A percentile compares a stretch with the other conserved stretches of the same genome.
These are phyloP conservation scores for Mesodorylaimus sp. DNA, from an alignment of 2,888 invertebrate species.

Conservation along the genomic window DNA sequence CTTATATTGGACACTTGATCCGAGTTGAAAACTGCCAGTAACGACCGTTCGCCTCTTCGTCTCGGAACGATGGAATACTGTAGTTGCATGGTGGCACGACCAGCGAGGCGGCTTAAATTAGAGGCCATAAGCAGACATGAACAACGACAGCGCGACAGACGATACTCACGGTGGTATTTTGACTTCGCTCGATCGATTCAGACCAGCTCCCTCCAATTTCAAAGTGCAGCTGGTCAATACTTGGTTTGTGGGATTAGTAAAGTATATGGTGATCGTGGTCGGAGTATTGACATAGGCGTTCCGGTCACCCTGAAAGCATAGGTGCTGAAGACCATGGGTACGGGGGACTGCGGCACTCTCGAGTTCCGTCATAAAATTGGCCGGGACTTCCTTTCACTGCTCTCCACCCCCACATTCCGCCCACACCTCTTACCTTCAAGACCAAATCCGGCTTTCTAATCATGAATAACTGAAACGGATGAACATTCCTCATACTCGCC, in stretches of 20 bases:
- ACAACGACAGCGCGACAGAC: not conserved
- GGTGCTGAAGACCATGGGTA: too few species aligned
- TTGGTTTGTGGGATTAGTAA: conserved; percentile 1
- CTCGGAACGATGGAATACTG: not conserved
- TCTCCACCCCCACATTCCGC: too few species aligned
- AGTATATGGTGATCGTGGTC: not conserved
- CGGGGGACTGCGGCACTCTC: too few species aligned
- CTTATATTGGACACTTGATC: not conserved
- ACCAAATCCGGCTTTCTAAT: too few species aligned
- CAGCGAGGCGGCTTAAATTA: not conserved
- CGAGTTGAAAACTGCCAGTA: conserved; percentile 2
- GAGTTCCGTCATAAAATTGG: too few species aligned
- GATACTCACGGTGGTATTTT: not conserved
- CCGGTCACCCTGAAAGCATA: too few species aligned
- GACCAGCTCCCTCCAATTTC: conserved; percentile 1
- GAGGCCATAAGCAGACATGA: not conserved
- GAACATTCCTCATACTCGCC: too few species aligned
- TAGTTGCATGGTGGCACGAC: not conserved
- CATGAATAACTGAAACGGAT: too few species aligned
- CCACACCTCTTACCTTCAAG: too few species aligned
- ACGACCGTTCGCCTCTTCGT: not conserved
- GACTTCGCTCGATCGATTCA: not conserved
- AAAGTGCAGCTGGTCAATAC: conserved; percentile 2
- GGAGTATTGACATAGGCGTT: too few species aligned
- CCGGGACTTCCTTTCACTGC: too few species aligned